Evolutionary conservation across 2,113 vertebrate genomes (phyloP), one percentile per base, ranked within the genome.

Genomic region (Channa argus): DNA sequence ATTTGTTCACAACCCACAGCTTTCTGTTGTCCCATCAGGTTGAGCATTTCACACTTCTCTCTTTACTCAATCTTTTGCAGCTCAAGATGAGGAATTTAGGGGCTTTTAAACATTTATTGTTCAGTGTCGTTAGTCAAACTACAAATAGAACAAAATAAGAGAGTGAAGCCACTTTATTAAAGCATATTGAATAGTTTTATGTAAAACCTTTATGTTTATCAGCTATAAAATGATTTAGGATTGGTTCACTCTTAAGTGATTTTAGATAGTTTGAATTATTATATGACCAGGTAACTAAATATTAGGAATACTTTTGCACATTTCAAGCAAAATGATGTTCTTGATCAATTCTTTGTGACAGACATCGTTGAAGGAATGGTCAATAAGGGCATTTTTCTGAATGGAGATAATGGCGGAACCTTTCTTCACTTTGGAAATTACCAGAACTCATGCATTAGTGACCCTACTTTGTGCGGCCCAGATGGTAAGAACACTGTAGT

Each of bases 311-410:
- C 53, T 52, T 46, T 68, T 53, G 2, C 11, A 15, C n/a, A 14
- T 45, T 34, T 5, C 0, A 63, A 84, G 5, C 74, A 39, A 36
- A 78, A 15, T 2, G 37, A 9, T 14, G 0, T 60, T 52, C 67
- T 55, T 78, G 63, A 14, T 79, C 79, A 79, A 74, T 74, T 39
- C 44, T 79, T 9, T 34, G 46, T 67, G 82, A 38, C 74, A 99
- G 97, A 99, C 64, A 96, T 99, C 70, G 93, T 99, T 56, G 97
- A 99, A 89, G 98, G 97, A 46, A 97, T 98, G 86, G 94, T 97
- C 59, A 96, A 95, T 89, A 97, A 95, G 68, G 96, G 96, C 10
- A 95, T 99, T 74, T 98, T 95, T 0, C 88, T 98, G 58, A 94
- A 93, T 15, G 95, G 95, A 45, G 91, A 95, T 52, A 95, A 94